Conservation (phyloP, 1,140 invertebrate species). For the Orchestia grillus region DNA sequence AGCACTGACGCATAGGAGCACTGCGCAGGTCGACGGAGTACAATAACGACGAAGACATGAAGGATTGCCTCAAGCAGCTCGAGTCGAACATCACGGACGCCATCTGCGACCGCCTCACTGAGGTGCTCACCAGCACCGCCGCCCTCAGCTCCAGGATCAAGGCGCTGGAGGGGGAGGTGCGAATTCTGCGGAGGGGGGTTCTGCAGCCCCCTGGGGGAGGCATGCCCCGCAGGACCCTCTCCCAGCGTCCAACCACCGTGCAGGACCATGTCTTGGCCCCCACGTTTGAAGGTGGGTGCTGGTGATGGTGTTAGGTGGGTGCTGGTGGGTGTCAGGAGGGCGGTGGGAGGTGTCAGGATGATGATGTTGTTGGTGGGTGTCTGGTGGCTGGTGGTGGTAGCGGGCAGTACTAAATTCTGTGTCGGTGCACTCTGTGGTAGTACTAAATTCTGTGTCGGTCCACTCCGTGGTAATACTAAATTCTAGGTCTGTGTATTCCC, state of each 20-base stretch:
- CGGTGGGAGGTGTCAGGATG: too few species aligned
- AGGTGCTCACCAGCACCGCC: not conserved
- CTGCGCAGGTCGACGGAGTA: slow-evolving; percentile 53
- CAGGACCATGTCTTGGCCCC: not conserved
- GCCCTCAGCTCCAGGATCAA: not conserved
- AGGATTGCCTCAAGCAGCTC: slow-evolving; percentile 62
- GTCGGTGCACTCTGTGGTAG: too few species aligned
- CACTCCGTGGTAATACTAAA: too few species aligned
- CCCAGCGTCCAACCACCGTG: not conserved
- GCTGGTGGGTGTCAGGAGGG: too few species aligned
- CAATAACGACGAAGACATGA: slow-evolving; percentile 58
- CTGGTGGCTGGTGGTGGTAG: too few species aligned
- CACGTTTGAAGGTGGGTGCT: not conserved
- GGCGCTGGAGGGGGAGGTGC: slow-evolving; percentile 16
- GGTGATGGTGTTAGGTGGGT: too few species aligned
- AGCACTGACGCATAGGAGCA: not conserved
- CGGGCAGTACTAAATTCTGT: too few species aligned
- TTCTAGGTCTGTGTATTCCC: too few species aligned
- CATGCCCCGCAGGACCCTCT: not conserved
- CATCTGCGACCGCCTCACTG: slow-evolving; percentile 56
- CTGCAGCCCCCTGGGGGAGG: not conserved
- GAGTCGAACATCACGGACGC: slow-evolving; percentile 64
- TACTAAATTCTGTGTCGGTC: too few species aligned
- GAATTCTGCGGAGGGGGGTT: not conserved
- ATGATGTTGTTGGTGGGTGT: too few species aligned